phyloP scores from a whole-genome alignment of 2,888 invertebrate species.

The Criorhina ranunculi region DNA sequence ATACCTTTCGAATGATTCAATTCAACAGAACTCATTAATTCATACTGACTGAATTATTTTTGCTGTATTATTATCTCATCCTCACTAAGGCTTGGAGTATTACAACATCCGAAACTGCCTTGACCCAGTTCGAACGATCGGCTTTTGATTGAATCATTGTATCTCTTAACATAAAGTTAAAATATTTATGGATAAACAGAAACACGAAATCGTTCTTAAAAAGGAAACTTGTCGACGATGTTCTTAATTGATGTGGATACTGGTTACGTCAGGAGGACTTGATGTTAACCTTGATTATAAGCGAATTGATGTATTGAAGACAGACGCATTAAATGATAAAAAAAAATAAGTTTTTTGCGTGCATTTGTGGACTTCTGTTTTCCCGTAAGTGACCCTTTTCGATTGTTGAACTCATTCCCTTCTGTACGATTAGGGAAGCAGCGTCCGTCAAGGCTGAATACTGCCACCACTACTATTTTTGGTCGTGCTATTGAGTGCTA shows the following conservation, averaged over 20 bases:
- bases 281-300: conserved; percentile 12
- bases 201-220: conserved; percentile 31
- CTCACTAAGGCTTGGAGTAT: not conserved
- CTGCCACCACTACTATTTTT: no score
- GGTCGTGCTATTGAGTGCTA: no score
- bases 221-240: conserved; percentile 60
- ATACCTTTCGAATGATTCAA: no score
- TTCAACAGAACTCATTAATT: no score
- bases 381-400: not conserved
- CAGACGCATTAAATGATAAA: not conserved
- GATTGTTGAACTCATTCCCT: conserved; percentile 1
- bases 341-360: not conserved
- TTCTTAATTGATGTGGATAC: conserved; percentile 32
- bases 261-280: conserved; percentile 44
- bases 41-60: not conserved
- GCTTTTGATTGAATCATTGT: conserved; percentile 40
- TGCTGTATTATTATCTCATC: conserved; percentile 18
- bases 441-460: no score
- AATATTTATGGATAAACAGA: conserved; percentile 38
- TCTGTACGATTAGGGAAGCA: not conserved
- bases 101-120: conserved; percentile 25
- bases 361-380: not conserved
- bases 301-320: conserved; percentile 1
- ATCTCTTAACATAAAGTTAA: conserved; percentile 23
- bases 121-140: conserved; percentile 51